A percentile compares a stretch with the other conserved stretches of the same genome.
phyloP scores from a whole-genome alignment of 2,888 invertebrate species.

The Thymelicus lineola region DNA sequence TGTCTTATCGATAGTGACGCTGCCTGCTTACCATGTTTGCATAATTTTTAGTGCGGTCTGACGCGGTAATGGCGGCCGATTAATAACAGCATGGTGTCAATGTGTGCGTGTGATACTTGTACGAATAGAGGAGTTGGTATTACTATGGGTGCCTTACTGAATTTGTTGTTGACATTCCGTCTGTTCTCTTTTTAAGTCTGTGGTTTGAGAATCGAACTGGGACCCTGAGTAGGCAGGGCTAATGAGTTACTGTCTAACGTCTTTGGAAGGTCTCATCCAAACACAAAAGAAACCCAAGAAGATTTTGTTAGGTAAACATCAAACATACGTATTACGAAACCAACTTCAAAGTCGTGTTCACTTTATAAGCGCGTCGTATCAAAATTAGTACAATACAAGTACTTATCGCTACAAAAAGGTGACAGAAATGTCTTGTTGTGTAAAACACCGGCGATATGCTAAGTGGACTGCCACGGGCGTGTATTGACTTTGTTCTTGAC shows the following conservation, averaged over 20 bases:
- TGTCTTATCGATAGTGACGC: too few relatives aligned
- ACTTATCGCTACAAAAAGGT: slow-evolving; percentile 18
- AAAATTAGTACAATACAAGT: slow-evolving; percentile 23
- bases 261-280: neutral
- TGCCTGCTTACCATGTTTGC: too few relatives aligned
- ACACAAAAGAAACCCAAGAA: neutral
- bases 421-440: slow-evolving; percentile 9
- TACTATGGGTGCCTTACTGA: too few relatives aligned
- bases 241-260: neutral
- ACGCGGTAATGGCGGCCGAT: too few relatives aligned
- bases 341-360: slow-evolving; percentile 5
- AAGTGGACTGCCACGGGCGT: slow-evolving; percentile 11
- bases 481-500: slow-evolving; percentile 27
- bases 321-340: slow-evolving; percentile 7
- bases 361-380: slow-evolving; percentile 11
- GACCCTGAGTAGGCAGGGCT: too few relatives aligned
- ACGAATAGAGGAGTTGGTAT: too few relatives aligned
- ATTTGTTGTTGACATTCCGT: too few relatives aligned
- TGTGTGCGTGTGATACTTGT: too few relatives aligned
- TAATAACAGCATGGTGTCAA: too few relatives aligned
- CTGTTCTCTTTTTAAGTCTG: too few relatives aligned
- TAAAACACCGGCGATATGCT: slow-evolving; percentile 14
- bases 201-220: too few relatives aligned
- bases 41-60: too few relatives aligned
- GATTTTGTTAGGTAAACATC: neutral